phyloP scores from a whole-genome alignment of 2,113 vertebrate species.

The Microtus ochrogaster region DNA sequence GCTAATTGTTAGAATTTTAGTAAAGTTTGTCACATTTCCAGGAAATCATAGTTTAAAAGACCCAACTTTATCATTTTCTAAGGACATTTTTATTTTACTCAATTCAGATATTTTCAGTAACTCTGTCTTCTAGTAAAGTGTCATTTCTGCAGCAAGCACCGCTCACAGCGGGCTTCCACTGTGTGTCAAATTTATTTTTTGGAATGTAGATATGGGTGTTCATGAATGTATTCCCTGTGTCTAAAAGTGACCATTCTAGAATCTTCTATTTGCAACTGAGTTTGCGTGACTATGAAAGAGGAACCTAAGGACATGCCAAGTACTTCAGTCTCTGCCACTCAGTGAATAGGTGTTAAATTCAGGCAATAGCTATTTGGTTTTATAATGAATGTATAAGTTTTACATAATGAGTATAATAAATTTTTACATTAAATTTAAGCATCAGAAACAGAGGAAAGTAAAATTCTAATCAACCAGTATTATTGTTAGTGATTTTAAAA shows the following conservation, averaged over 20 bases:
- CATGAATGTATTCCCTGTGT: not conserved
- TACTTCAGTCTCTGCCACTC: not conserved
- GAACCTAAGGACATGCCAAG: not conserved
- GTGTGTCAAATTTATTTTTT: conserved; percentile 19
- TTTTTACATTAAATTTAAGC: conserved; percentile 53
- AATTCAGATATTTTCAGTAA: conserved; percentile 53
- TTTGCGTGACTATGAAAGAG: conserved; percentile 3
- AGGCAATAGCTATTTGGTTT: conserved; percentile 40
- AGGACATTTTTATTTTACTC: conserved; percentile 41
- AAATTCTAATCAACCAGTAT: conserved; percentile 8
- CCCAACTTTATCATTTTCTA: conserved; percentile 29
- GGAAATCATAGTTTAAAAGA: conserved; percentile 36
- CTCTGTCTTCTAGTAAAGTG: not conserved
- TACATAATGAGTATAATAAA: not conserved
- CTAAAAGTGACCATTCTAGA: conserved; percentile 22
- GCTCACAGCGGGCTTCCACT: not conserved
- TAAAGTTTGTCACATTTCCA: conserved; percentile 16
- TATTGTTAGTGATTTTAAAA: not conserved
- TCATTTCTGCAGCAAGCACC: not conserved
- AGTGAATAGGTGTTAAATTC: conserved; percentile 27
- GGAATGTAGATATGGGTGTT: not conserved
- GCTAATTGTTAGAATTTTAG: not conserved
- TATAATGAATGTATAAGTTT: not conserved
- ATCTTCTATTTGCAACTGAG: not conserved
- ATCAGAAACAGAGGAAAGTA: conserved; percentile 31